These are phyloP conservation scores for Zygothrica quintamaculata DNA, from an alignment of 2,888 invertebrate species.

Conservation along the genomic window DNA sequence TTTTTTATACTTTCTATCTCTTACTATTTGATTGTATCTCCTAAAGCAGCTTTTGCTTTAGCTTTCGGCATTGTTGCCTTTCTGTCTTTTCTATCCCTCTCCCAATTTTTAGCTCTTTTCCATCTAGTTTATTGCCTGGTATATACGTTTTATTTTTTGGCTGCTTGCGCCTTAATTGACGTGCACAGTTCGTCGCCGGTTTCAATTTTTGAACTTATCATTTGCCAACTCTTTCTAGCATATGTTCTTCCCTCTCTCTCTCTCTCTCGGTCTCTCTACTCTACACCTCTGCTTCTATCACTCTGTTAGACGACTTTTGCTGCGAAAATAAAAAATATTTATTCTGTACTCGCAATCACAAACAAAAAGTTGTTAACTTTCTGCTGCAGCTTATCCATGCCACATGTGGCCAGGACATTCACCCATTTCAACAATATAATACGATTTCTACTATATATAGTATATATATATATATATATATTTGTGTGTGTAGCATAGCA, in stretches of 20 bases:
- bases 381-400: slow-evolving; percentile 31
- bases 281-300: neutral
- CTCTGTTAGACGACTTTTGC: slow-evolving; percentile 10
- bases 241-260: neutral
- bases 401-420: slow-evolving; percentile 42
- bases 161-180: slow-evolving; percentile 62
- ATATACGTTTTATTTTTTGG: slow-evolving; percentile 26
- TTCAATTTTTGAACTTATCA: slow-evolving; percentile 61
- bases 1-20: neutral
- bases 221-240: slow-evolving; percentile 1
- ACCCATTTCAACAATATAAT: neutral
- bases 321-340: slow-evolving; percentile 42
- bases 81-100: slow-evolving; percentile 5
- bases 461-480: no score
- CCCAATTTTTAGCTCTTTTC: slow-evolving; percentile 10
- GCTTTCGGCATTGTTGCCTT: slow-evolving; percentile 10
- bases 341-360: slow-evolving; percentile 35
- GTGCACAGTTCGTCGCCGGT: slow-evolving; percentile 48
- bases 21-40: neutral
- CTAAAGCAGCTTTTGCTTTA: neutral
- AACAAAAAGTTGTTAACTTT: slow-evolving; percentile 61
- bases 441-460: no score
- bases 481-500: no score
- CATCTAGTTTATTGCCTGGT: slow-evolving; percentile 49
- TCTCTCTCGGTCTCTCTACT: neutral